These are phyloP conservation scores for Zapornia atra DNA, from an alignment of 2,113 vertebrate species.

Conservation along the genomic window DNA sequence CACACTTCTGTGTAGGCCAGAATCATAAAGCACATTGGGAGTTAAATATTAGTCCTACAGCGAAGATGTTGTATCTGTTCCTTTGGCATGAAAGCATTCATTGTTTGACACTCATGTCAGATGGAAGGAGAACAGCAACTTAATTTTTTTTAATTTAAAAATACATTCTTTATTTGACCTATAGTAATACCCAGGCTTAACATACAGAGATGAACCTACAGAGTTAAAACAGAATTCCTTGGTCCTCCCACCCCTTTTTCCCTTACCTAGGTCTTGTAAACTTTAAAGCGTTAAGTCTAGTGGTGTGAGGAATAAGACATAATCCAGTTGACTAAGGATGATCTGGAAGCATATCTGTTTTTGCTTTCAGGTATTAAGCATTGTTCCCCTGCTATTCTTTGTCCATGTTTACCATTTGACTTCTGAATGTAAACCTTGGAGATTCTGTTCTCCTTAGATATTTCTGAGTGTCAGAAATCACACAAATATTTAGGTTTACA, in stretches of 20 bases:
- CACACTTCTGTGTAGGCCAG: neutral
- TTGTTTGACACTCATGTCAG: neutral
- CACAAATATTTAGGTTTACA: neutral
- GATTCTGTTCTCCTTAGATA: neutral
- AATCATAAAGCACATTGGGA: neutral
- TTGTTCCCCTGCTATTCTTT: neutral
- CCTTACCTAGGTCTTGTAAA: neutral
- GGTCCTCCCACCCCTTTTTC: neutral
- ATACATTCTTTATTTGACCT: neutral
- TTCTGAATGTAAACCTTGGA: neutral
- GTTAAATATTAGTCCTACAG: neutral
- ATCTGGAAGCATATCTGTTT: neutral
- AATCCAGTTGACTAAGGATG: neutral
- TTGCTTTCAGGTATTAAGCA: neutral
- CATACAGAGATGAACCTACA: neutral
- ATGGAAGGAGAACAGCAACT: neutral
- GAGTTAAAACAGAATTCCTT: neutral
- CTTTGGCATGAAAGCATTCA: neutral
- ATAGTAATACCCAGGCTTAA: neutral
- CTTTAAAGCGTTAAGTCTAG: neutral
- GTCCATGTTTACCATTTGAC: neutral
- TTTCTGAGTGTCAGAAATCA: neutral
- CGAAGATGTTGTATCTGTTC: neutral
- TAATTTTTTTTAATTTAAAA: neutral
- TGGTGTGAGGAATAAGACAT: neutral